These are phyloP conservation scores for Xanthia togata DNA, from an alignment of 2,888 invertebrate genomes.

Conservation along the genomic window DNA sequence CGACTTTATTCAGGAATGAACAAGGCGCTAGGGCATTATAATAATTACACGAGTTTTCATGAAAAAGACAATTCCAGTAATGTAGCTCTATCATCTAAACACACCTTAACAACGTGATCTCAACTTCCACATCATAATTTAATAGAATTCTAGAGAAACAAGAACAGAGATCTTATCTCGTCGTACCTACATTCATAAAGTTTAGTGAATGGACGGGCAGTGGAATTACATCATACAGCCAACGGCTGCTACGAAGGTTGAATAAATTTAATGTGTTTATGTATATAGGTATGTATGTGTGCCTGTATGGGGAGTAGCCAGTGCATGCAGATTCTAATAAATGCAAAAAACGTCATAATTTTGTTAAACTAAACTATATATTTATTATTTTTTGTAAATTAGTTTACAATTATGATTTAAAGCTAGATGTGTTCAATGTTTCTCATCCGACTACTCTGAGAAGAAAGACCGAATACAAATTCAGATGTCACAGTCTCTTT, in stretches of 20 bases:
- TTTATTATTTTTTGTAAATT: too few relatives aligned
- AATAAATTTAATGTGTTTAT: constrained; percentile 11
- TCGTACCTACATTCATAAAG: constrained; percentile 55
- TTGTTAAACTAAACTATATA: too few relatives aligned
- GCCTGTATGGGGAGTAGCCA: background rate
- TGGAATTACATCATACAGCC: constrained; percentile 34
- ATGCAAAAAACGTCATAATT: too few relatives aligned
- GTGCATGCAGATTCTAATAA: too few relatives aligned
- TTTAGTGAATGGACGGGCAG: constrained; percentile 56
- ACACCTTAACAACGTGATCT: background rate
- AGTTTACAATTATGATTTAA: too few relatives aligned
- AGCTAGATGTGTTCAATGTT: too few relatives aligned
- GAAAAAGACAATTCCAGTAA: background rate
- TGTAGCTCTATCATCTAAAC: constrained; percentile 6
- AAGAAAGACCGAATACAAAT: too few relatives aligned
- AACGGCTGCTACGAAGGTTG: constrained; percentile 23
- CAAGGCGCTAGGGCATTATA: background rate
- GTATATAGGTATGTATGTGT: too few relatives aligned
- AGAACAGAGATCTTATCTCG: constrained; percentile 54
- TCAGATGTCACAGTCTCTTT: too few relatives aligned
- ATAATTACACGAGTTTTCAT: background rate
- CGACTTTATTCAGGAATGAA: background rate
- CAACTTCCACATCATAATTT: constrained; percentile 34
- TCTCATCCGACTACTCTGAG: too few relatives aligned
- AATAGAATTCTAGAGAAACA: constrained; percentile 43